Base-by-base conservation (phyloP, 2,888 invertebrate species). In the Xanthia icteritia region DNA sequence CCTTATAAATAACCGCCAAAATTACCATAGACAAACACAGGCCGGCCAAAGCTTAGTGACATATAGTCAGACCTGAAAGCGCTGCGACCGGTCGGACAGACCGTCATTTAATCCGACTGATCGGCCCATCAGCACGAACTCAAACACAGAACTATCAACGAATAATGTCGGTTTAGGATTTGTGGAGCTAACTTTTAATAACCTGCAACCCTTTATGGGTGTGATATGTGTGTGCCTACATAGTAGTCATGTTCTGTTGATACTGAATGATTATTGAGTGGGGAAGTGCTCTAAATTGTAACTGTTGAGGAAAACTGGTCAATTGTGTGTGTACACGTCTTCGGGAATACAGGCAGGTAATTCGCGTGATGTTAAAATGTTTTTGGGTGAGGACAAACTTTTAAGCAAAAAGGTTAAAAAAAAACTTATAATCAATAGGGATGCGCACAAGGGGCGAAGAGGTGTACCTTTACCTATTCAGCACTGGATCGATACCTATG, bases 61-160 rank as follows among this genome's bases (percentile, higher is more conserved):
- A 63, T 77, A 70, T 58, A 79, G 64, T 68, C 54, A 56, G 67
- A 54, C 63, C n/a, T 64, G n/a, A 56, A 75, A 60, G 73, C 73
- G 11, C 70, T 17, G 45, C 51, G 65, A 67, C 31, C 48, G 67
- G 56, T 23, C 39, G 15, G 17, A 58, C 63, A 76, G 73, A 77
- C 76, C 85, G 81, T 56, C 79, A 73, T 78, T 58, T 78, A 77
- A 87, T 88, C 82, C 71, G 42, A 42, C 42, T 64, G 73, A 68
- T 79, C 75, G 66, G 39, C n/a, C 77, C 77, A 79, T 79, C 76
- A 81, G 88, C 87, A 87, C 87, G 88, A 81, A 20, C 65, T 36
- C 79, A 79, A 85, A 87, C 83, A 83, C n/a, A 17, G 20, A 73
- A 71, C 75, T 77, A 83, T 77, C 69, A 39, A 65, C 66, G 71